A percentile compares a stretch with the other conserved stretches of the same genome.
phyloP scores from a whole-genome alignment of 2,888 invertebrate genomes.

The Petrolisthes manimaculis region DNA sequence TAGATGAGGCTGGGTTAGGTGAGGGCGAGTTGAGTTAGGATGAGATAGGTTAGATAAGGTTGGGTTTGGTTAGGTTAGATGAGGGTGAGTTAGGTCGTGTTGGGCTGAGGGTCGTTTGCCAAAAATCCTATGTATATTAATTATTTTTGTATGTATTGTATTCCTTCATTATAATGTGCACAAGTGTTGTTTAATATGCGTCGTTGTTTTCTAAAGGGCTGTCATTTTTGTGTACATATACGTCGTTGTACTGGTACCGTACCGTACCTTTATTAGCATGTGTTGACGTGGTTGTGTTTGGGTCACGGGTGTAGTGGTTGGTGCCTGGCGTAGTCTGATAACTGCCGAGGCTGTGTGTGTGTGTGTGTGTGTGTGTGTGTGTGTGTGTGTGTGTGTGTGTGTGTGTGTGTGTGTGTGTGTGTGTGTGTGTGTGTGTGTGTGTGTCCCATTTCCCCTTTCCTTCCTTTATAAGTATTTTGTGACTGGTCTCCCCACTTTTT shows the following conservation, averaged over 20 bases:
- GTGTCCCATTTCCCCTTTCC: background rate
- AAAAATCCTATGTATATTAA: no score
- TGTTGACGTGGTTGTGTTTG: background rate
- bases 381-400: slow-evolving; percentile 10
- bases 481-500: background rate
- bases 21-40: no score
- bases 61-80: no score
- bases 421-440: slow-evolving; percentile 21
- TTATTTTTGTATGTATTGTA: no score
- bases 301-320: background rate
- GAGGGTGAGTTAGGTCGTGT: no score
- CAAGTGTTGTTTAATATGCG: background rate
- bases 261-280: background rate
- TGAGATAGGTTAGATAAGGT: no score
- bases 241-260: background rate
- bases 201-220: background rate
- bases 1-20: no score
- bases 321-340: background rate
- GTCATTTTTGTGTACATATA: background rate
- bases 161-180: background rate
- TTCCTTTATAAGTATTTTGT: background rate
- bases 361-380: slow-evolving; percentile 22
- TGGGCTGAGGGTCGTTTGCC: no score
- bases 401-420: background rate
- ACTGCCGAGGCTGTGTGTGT: background rate